Base-by-base conservation (phyloP, 2,113 vertebrate species). In the Pantherophis guttatus region DNA sequence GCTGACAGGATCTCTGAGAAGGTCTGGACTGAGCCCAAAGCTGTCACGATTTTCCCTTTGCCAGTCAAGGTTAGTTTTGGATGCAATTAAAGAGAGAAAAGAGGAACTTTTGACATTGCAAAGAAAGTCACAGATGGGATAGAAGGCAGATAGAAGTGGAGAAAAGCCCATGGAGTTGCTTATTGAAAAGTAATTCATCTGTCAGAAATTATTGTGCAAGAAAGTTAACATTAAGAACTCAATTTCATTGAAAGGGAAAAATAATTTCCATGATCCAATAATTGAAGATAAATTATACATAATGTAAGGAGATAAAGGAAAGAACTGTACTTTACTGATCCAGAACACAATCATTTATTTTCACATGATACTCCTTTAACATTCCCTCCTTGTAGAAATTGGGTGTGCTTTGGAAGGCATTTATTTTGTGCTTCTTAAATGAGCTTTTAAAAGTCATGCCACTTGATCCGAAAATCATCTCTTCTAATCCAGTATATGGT, bases 1-100 rank as follows among this genome's bases (percentile, higher is more conserved):
- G 97, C 98, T 98, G 98, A 98, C 98, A 97, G 97, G 93, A 93
- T 96, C 97, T 97, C 97, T 98, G 98, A 98, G 97, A 98, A 98
- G 98, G 98, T 97, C 98, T 98, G 98, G 98, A 98, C 97, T 94
- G 96, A 91, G 96, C 98, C 98, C 98, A 98, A 98, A 98, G 97
- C 98, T 98, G 98, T 98, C 98, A 98, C 95, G 97, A 97, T 97
- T 98, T 98, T 98, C 98, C 98, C 98, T 98, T 98, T 98, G 98
- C 98, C 97, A 97, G 97, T 98, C 98, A 98, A 98, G 98, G 98
- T 98, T 98, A 98, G 97, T 96, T 98, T 93, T 94, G 94, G 95
- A 95, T 94, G 97, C 97, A 98, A 97, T 98, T 97, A 98, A 94
- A 95, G 97, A 97, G 93, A 96, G 96, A 86, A 96, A 95, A 97